A percentile compares a stretch with the other conserved stretches of the same genome.
Evolutionary conservation across 2,888 invertebrate species (phyloP).

Genomic region (Himalopsyche anomala): DNA sequence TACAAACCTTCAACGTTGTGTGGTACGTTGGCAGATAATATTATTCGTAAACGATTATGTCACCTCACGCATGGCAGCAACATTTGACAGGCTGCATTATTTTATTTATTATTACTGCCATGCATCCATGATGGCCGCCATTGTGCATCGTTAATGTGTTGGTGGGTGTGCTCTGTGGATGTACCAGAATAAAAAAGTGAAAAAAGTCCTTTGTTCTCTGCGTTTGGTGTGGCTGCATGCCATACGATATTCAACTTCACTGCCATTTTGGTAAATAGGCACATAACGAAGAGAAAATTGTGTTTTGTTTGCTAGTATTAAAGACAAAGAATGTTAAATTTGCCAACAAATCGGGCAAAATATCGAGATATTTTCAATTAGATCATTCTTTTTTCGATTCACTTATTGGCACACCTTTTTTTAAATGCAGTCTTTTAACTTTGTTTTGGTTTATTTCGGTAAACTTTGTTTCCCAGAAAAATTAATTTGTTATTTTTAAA

Average conservation of each 20-base stretch:
- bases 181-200: not conserved
- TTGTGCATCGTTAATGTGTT: constrained; percentile 7
- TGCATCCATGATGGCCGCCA: constrained; percentile 22
- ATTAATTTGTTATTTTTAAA: too few relatives aligned
- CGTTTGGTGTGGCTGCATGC: not conserved
- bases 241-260: not conserved
- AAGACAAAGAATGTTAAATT: too few relatives aligned
- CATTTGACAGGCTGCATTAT: constrained; percentile 16
- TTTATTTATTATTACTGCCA: constrained; percentile 13
- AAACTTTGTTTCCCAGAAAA: too few relatives aligned
- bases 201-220: constrained; percentile 24
- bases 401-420: too few relatives aligned
- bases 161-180: not conserved
- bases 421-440: too few relatives aligned
- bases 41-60: constrained; percentile 19
- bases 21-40: not conserved
- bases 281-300: not conserved
- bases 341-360: too few relatives aligned
- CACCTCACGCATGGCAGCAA: constrained; percentile 21
- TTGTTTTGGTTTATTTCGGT: too few relatives aligned
- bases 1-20: too few relatives aligned
- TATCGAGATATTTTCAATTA: too few relatives aligned
- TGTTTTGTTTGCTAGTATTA: not conserved
- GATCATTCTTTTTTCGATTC: too few relatives aligned
- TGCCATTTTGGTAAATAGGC: constrained; percentile 2